These are phyloP conservation scores for Oceanites oceanicus DNA, from an alignment of 2,113 vertebrate species.

Conservation along the genomic window DNA sequence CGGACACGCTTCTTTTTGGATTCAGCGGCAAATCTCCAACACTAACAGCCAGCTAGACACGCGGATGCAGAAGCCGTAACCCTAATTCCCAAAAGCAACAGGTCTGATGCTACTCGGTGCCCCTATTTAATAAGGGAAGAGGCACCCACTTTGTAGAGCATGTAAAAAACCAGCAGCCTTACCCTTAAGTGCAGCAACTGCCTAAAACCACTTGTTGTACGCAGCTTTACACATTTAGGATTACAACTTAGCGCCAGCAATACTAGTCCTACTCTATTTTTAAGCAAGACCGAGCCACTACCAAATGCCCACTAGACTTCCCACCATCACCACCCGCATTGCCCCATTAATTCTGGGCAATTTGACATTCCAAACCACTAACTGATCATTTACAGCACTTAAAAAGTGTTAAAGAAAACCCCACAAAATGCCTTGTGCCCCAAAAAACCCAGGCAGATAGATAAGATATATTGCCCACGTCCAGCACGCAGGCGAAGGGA, in stretches of 20 bases:
- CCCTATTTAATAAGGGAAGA: background rate
- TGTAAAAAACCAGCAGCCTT: background rate
- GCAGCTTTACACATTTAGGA: background rate
- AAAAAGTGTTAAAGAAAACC: background rate
- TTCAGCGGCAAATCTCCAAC: background rate
- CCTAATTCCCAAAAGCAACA: background rate
- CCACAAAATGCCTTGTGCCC: fast-evolving
- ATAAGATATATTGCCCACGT: fast-evolving
- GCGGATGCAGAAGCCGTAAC: background rate
- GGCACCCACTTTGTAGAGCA: background rate
- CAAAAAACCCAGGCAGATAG: background rate
- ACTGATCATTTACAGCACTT: background rate
- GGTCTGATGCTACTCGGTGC: background rate
- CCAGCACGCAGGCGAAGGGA: background rate
- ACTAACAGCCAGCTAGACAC: background rate
- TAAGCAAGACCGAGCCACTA: background rate
- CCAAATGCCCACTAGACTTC: background rate
- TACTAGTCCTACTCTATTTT: background rate
- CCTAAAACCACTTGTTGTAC: background rate
- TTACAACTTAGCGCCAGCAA: background rate
- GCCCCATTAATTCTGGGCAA: background rate
- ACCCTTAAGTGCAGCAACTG: background rate
- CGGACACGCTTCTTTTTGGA: background rate
- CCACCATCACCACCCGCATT: background rate
- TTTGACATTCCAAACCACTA: background rate